Evolutionary conservation across 2,797 vertebrate genomes (phyloP).

Genomic region (Enteromius thamalakanensis): DNA sequence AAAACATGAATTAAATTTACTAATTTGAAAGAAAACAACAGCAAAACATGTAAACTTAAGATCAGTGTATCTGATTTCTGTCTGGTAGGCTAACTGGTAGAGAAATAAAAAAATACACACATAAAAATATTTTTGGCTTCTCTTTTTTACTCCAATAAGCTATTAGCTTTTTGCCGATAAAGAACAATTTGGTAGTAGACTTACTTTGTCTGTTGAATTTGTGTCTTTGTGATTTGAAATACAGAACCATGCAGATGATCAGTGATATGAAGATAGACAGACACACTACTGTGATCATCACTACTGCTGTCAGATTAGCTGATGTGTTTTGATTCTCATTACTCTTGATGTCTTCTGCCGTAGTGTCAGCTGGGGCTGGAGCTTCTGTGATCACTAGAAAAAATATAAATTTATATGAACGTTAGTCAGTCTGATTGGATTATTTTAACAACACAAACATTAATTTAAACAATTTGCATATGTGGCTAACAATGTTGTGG

Average conservation of each 20-base stretch:
- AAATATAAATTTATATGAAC: too few species aligned
- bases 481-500: too few species aligned
- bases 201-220: background rate
- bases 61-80: too few species aligned
- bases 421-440: too few species aligned
- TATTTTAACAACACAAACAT: too few species aligned
- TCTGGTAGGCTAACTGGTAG: too few species aligned
- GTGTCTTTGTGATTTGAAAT: background rate
- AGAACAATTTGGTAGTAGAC: background rate
- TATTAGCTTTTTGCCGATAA: too few species aligned
- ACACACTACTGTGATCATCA: background rate
- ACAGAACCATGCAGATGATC: background rate
- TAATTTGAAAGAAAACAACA: background rate
- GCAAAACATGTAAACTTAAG: background rate
- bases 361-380: background rate
- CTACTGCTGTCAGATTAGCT: background rate
- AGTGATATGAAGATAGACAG: background rate
- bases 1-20: background rate
- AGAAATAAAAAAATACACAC: too few species aligned
- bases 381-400: background rate
- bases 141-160: too few species aligned
- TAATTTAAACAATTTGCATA: background rate
- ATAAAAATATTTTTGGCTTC: too few species aligned
- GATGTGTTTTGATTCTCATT: accelerated
- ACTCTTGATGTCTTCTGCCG: background rate